These are phyloP conservation scores for Phrynocephalus versicolor DNA, from an alignment of 2,113 vertebrate genomes.

Conservation along the genomic window DNA sequence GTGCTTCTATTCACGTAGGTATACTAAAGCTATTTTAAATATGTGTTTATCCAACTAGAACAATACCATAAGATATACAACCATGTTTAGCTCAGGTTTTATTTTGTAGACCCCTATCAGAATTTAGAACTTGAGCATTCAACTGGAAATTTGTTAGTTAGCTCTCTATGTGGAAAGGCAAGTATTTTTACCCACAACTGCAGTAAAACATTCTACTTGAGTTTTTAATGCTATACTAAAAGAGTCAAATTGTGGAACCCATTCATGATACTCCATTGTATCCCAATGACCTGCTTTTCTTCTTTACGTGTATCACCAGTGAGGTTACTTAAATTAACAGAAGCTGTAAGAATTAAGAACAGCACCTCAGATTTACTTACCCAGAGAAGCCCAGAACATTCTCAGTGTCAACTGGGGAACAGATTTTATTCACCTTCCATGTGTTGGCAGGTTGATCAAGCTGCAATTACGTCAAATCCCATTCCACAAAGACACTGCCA, in stretches of 20 bases:
- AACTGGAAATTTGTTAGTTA: slow-evolving; percentile 24
- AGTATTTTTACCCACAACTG: slow-evolving; percentile 5
- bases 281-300: background rate
- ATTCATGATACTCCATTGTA: background rate
- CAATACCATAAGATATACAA: slow-evolving; percentile 43
- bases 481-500: background rate
- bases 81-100: slow-evolving; percentile 33
- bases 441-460: background rate
- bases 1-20: background rate
- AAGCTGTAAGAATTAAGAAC: background rate
- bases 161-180: slow-evolving; percentile 26
- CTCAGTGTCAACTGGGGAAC: background rate
- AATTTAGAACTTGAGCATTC: slow-evolving; percentile 55
- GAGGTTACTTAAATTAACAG: background rate
- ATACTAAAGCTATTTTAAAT: slow-evolving; percentile 49
- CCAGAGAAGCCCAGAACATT: background rate
- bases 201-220: slow-evolving; percentile 29
- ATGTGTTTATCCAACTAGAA: slow-evolving; percentile 54
- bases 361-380: background rate
- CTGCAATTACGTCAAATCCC: background rate
- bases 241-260: background rate
- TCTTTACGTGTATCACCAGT: background rate
- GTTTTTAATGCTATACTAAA: background rate
- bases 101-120: slow-evolving; percentile 21
- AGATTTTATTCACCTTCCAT: background rate